phyloP scores from a whole-genome alignment of 2,888 invertebrate genomes.

The Epinotia brunnichana region DNA sequence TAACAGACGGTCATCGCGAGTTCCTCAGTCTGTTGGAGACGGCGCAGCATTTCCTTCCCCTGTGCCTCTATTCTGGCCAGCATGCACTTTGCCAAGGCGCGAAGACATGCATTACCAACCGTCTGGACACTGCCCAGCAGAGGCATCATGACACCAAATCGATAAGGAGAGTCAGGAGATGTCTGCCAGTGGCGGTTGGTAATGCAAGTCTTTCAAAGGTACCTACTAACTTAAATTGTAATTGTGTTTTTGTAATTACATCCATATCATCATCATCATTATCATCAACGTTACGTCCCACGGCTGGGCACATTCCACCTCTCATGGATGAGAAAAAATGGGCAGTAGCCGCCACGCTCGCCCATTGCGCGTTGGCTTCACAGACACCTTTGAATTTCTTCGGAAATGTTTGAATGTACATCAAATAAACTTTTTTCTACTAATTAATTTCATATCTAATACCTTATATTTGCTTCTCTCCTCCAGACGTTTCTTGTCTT shows the following conservation, averaged over 20 bases:
- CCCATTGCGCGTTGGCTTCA: no score
- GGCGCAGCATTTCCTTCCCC: no score
- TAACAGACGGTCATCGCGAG: no score
- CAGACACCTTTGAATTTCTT: no score
- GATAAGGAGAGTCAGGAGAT: slow-evolving; percentile 78
- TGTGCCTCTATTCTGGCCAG: no score
- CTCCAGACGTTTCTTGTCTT: not conserved
- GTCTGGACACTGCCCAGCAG: slow-evolving; percentile 67
- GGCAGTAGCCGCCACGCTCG: no score
- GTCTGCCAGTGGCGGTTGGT: slow-evolving; percentile 49
- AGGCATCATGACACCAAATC: slow-evolving; percentile 78
- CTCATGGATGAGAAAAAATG: no score
- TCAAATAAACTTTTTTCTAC: not conserved
- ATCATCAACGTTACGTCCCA: no score
- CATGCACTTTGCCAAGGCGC: slow-evolving; percentile 73
- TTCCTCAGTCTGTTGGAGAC: no score
- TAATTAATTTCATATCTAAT: not conserved
- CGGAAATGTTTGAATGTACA: no score
- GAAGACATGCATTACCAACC: slow-evolving; percentile 69
- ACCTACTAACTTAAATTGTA: not conserved
- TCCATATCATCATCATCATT: no score
- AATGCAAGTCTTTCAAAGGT: slow-evolving; percentile 62
- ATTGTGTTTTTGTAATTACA: not conserved
- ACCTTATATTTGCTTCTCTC: not conserved
- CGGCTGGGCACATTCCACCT: no score